Evolutionary conservation across 2,888 invertebrate genomes (phyloP), one percentile per base, ranked within the genome.

Genomic region (Pollenia griseotomentosa): DNA sequence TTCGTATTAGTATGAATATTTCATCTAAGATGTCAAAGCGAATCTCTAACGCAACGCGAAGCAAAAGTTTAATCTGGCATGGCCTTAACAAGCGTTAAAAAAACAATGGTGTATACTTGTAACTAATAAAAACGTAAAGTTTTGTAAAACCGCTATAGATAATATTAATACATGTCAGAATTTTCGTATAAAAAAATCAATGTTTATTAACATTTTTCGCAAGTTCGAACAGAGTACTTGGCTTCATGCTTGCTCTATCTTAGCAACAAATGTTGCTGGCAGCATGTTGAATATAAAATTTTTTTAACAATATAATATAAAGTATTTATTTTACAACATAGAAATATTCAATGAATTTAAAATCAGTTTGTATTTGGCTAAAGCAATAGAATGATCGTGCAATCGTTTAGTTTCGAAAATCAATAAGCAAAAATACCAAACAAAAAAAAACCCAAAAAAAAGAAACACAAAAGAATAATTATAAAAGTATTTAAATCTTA

Each of bases 301-400:
- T 33, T 5, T 33, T 33, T 61, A 33, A 7, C 33, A 65, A 61
- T 55, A 23, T 4, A 80, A 85, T 65, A 53, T 70, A 71, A 5
- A 55, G 14, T 19, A 74, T 46, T 78, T 74, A 78, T 78, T 73
- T 63, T 33, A 33, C 33, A 33, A 33, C 33, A 33, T 33, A 33
- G 53, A 78, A 70, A 73, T 55, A 82, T 78, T 86, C 33, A 40
- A 55, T 57, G 10, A 48, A 79, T 75, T 63, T 51, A 75, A 79
- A 83, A 75, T 63, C 74, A 86, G 86, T 86, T 83, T 23, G 74
- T 75, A 79, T 79, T 70, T 70, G 79, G 57, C 74, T 63, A 19
- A 70, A 40, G 63, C 33, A 70, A 66, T 65, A 79, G 83, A 86
- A 79, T 79, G 79, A 74, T 63, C 74, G 44, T 75, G 44, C 86